These are phyloP conservation scores for Myopa tessellatipennis DNA, from an alignment of 2,888 invertebrate species.

Conservation along the genomic window DNA sequence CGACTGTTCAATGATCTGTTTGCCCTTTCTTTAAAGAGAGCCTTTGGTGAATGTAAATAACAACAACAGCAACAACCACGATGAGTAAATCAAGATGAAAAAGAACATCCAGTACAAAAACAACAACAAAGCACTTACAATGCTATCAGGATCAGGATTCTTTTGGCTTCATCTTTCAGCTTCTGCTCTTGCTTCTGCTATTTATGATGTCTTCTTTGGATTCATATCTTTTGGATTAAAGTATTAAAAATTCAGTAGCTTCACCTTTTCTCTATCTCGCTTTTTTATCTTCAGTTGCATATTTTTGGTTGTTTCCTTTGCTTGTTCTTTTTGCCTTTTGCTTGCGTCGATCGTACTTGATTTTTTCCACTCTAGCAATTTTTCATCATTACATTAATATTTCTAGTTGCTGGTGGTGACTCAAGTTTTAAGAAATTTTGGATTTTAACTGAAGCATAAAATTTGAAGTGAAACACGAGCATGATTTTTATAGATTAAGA, in stretches of 20 bases:
- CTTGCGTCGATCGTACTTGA: slow-evolving; percentile 19
- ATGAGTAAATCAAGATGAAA: neutral
- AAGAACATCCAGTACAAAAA: neutral
- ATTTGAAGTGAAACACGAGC: too few species aligned
- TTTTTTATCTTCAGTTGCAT: neutral
- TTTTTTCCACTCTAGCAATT: slow-evolving; percentile 36
- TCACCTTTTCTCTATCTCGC: too few species aligned
- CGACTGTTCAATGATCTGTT: slow-evolving; percentile 14
- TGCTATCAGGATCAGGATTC: slow-evolving; percentile 19
- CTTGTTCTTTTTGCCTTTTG: neutral
- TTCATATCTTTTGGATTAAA: slow-evolving; percentile 19
- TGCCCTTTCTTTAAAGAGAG: slow-evolving; percentile 10
- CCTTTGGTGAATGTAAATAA: neutral
- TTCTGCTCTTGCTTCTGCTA: neutral
- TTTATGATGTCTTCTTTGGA: neutral
- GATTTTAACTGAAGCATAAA: neutral
- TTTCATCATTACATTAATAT: slow-evolving; percentile 16
- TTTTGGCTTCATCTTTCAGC: slow-evolving; percentile 28
- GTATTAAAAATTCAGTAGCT: slow-evolving; percentile 8
- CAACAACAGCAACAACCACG: neutral
- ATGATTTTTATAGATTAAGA: too few species aligned
- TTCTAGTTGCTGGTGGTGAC: neutral
- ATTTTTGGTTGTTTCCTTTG: neutral
- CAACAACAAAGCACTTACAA: slow-evolving; percentile 29
- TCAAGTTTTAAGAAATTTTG: neutral